A percentile compares a stretch with the other conserved stretches of the same genome.
Conservation (phyloP, 2,888 invertebrate genomes). For the Ophion ventricosus region DNA sequence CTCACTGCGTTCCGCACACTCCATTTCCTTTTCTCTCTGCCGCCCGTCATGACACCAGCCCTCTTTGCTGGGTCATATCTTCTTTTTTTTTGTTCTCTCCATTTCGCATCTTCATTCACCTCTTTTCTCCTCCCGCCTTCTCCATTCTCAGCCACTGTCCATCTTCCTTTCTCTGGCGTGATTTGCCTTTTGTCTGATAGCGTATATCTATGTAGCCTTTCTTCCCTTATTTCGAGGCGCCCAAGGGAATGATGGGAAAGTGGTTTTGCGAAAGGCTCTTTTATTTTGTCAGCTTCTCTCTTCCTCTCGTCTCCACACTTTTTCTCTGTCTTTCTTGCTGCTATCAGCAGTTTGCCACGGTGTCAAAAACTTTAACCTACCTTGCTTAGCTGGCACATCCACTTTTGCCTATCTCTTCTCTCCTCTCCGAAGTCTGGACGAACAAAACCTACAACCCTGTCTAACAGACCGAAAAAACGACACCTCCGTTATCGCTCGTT, state of each 20-base stretch:
- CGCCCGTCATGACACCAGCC: conserved; percentile 34
- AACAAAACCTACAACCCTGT: conserved; percentile 19
- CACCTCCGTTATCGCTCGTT: background rate
- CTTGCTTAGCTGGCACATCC: conserved; percentile 8
- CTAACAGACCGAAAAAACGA: conserved; percentile 17
- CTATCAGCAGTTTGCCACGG: conserved; percentile 40
- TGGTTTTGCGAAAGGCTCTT: conserved; percentile 46
- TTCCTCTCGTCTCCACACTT: conserved; percentile 47
- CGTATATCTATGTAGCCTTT: conserved; percentile 47
- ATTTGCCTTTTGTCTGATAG: conserved; percentile 47
- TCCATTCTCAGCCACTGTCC: conserved; percentile 16
- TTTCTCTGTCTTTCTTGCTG: conserved; percentile 29
- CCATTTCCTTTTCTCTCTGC: conserved; percentile 53
- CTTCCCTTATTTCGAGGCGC: conserved; percentile 42
- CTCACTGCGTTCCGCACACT: conserved; percentile 52
- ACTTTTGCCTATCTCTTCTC: conserved; percentile 16
- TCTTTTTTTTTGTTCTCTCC: conserved; percentile 47
- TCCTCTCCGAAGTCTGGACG: conserved; percentile 20
- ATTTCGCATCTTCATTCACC: conserved; percentile 60
- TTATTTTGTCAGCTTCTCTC: conserved; percentile 44
- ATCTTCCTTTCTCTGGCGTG: conserved; percentile 41
- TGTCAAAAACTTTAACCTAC: conserved; percentile 54
- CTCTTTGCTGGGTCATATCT: conserved; percentile 27
- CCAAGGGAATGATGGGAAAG: conserved; percentile 37
- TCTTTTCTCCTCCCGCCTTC: conserved; percentile 13